These are phyloP conservation scores for Equus przewalskii DNA, from an alignment of 2,113 vertebrate species.

Conservation along the genomic window DNA sequence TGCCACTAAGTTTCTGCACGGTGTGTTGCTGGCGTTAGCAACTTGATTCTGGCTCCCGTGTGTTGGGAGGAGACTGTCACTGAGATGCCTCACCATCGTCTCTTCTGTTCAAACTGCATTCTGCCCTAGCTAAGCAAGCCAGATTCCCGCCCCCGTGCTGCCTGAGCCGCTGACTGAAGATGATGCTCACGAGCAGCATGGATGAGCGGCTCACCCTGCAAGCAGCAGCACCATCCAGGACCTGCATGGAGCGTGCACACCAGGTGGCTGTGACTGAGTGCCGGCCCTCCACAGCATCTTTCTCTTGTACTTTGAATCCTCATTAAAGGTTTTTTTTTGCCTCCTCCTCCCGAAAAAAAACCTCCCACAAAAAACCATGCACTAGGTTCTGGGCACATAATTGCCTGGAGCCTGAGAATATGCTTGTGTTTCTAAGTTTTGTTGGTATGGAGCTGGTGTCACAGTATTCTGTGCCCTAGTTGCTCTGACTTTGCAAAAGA, in stretches of 20 bases:
- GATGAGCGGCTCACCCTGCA: slow-evolving; percentile 87
- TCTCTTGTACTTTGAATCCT: neutral
- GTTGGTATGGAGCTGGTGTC: neutral
- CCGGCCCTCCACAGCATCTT: neutral
- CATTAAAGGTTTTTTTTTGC: neutral
- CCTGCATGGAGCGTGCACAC: slow-evolving; percentile 89
- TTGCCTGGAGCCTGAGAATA: neutral
- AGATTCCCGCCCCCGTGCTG: slow-evolving; percentile 90
- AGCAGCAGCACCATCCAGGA: slow-evolving; percentile 88
- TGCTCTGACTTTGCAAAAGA: neutral
- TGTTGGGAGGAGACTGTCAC: slow-evolving; percentile 89
- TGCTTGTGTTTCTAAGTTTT: neutral
- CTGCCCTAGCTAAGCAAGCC: slow-evolving; percentile 92
- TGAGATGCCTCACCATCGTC: slow-evolving; percentile 90
- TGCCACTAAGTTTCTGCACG: neutral
- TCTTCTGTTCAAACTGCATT: slow-evolving; percentile 90
- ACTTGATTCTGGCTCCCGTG: slow-evolving; percentile 80
- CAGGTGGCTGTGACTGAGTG: neutral
- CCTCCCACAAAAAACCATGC: rapidly evolving
- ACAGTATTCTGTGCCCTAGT: neutral
- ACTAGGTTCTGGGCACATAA: neutral
- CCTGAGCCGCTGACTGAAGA: slow-evolving; percentile 89
- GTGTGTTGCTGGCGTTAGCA: neutral
- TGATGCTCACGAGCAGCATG: slow-evolving; percentile 88
- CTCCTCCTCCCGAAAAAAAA: rapidly evolving